These are phyloP conservation scores for Brachyistius frenatus DNA, from an alignment of 2,113 vertebrate genomes.

Conservation along the genomic window DNA sequence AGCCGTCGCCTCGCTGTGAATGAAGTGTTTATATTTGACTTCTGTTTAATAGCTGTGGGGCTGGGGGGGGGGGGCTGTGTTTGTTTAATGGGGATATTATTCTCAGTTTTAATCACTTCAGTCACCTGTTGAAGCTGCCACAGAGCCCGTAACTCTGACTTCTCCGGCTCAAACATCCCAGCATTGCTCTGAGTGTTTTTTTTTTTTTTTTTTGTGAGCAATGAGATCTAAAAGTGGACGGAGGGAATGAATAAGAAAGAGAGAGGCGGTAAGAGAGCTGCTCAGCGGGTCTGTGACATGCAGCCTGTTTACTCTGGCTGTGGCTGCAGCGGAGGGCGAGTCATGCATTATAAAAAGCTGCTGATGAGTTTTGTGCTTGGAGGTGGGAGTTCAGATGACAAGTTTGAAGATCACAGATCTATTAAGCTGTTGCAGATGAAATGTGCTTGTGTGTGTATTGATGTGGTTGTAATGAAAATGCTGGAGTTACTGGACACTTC, in stretches of 20 bases:
- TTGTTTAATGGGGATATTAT: constrained; percentile 58
- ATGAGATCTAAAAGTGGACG: constrained; percentile 23
- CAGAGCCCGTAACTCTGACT: constrained; percentile 7
- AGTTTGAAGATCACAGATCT: constrained; percentile 69
- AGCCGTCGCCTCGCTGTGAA: constrained; percentile 27
- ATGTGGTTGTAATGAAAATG: constrained; percentile 32
- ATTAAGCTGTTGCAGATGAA: constrained; percentile 47
- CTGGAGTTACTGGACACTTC: constrained; percentile 2
- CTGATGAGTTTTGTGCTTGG: constrained; percentile 62
- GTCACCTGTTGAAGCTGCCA: constrained; percentile 47
- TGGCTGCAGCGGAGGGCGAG: constrained; percentile 50
- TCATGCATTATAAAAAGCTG: constrained; percentile 71
- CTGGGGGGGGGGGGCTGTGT: constrained; percentile 12
- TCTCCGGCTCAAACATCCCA: constrained; percentile 18
- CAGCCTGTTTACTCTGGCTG: constrained; percentile 61
- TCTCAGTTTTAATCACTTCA: constrained; percentile 54
- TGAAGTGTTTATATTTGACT: constrained; percentile 56
- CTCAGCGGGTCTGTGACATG: constrained; percentile 40
- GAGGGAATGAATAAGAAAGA: constrained; percentile 8
- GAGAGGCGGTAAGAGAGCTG: constrained; percentile 19
- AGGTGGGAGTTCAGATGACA: constrained; percentile 43
- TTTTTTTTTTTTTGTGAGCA: constrained; percentile 18
- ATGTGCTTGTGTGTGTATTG: constrained; percentile 23
- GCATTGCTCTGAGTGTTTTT: constrained; percentile 16
- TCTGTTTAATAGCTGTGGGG: constrained; percentile 56